A percentile compares a stretch with the other conserved stretches of the same genome.
These are phyloP conservation scores for Heterohyrax brucei DNA, from an alignment of 2,797 vertebrate species.

Conservation along the genomic window DNA sequence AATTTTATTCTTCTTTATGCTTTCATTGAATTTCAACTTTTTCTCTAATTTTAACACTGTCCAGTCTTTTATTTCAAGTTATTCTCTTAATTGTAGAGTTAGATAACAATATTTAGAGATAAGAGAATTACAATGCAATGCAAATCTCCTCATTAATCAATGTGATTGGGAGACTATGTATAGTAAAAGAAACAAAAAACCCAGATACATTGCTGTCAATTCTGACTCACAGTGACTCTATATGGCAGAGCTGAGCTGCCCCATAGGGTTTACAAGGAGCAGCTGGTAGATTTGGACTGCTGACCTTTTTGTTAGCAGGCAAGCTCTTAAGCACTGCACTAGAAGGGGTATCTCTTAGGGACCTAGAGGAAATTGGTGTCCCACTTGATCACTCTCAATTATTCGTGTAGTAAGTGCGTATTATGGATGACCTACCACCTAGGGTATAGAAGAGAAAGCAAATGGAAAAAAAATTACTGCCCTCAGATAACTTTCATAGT, in stretches of 20 bases:
- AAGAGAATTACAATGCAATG: background rate
- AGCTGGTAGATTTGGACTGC: too few species aligned
- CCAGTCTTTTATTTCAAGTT: slow-evolving; percentile 12
- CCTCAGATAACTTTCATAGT: background rate
- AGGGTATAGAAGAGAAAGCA: background rate
- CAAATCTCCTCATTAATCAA: slow-evolving; percentile 22
- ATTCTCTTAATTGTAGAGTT: background rate
- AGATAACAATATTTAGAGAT: background rate
- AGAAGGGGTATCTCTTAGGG: background rate
- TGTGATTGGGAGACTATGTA: background rate
- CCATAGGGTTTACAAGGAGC: too few species aligned
- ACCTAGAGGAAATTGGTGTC: background rate
- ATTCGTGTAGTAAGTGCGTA: slow-evolving; percentile 13
- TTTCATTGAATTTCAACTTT: slow-evolving; percentile 30
- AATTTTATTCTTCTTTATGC: slow-evolving; percentile 16
- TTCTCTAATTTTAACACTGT: slow-evolving; percentile 29
- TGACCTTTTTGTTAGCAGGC: too few species aligned
- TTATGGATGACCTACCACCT: background rate
- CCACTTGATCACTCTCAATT: slow-evolving; percentile 1
- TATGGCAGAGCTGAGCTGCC: too few species aligned
- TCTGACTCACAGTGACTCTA: too few species aligned
- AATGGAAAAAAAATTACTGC: too few species aligned
- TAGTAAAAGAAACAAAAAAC: background rate
- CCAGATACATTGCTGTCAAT: too few species aligned
- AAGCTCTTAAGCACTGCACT: too few species aligned